These are phyloP conservation scores for Nephila pilipes DNA, from an alignment of 1,140 invertebrate species.

Conservation along the genomic window DNA sequence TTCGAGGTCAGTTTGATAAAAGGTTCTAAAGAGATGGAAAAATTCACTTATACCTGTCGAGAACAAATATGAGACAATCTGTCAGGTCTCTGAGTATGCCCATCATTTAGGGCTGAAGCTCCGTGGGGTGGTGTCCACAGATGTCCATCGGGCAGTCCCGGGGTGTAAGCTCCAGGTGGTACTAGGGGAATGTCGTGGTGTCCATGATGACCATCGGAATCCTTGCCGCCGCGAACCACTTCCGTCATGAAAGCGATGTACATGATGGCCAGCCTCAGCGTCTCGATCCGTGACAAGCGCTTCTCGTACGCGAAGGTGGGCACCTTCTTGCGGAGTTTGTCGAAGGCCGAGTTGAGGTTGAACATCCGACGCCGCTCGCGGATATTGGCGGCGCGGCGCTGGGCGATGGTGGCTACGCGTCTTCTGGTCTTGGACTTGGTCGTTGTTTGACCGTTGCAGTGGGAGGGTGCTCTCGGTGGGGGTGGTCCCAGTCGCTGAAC, in stretches of 20 bases:
- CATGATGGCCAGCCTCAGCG: slow-evolving; percentile 96
- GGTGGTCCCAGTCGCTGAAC: not conserved
- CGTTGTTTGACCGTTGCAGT: not conserved
- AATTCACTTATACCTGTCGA: slow-evolving; percentile 51
- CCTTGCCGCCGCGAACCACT: slow-evolving; percentile 82
- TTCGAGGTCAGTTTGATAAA: no score
- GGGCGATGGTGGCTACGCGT: slow-evolving; percentile 93
- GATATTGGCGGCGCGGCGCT: slow-evolving; percentile 95
- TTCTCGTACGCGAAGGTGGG: slow-evolving; percentile 99
- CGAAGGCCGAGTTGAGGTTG: slow-evolving; percentile 98
- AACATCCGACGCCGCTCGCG: slow-evolving; percentile 97
- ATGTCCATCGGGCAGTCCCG: slow-evolving; percentile 48
- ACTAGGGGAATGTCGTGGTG: slow-evolving; percentile 41
- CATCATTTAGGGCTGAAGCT: not conserved
- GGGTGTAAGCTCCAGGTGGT: slow-evolving; percentile 10
- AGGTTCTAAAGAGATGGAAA: not conserved
- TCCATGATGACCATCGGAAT: not conserved
- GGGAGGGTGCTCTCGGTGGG: not conserved
- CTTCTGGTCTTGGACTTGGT: slow-evolving; percentile 84
- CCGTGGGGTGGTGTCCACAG: slow-evolving; percentile 69
- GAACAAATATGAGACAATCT: slow-evolving; percentile 71
- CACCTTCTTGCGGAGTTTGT: slow-evolving; percentile 94
- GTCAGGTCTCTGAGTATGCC: slow-evolving; percentile 59
- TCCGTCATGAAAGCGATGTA: slow-evolving; percentile 99
- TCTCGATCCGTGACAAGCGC: slow-evolving; percentile 98